phyloP scores from a whole-genome alignment of 2,113 vertebrate genomes.

The Emydocephalus ijimae region DNA sequence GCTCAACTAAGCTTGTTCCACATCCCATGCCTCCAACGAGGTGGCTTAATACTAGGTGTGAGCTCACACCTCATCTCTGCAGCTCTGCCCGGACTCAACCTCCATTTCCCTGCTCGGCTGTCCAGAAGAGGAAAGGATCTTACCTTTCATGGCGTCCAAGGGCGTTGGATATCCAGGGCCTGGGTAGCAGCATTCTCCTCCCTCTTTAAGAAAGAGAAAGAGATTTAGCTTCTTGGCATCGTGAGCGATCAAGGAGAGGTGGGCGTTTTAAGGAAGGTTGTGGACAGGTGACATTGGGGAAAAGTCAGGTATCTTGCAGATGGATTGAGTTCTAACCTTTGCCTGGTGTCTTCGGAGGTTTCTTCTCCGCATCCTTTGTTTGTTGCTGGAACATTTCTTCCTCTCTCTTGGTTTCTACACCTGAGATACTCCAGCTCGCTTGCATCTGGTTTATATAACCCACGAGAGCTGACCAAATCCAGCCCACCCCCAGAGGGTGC shows the following conservation, averaged over 20 bases:
- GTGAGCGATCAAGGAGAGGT: not conserved
- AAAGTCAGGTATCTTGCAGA: not conserved
- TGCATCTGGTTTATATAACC: not conserved
- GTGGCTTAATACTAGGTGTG: not conserved
- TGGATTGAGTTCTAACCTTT: not conserved
- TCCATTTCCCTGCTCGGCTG: not conserved
- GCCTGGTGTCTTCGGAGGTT: accelerated
- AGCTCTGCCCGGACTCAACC: not conserved
- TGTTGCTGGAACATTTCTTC: not conserved
- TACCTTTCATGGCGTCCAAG: constrained; percentile 20
- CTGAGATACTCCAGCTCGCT: not conserved
- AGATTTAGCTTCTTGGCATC: not conserved
- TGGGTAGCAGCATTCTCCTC: not conserved
- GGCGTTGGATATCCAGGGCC: not conserved
- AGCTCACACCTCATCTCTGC: not conserved
- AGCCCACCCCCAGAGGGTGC: too few species aligned
- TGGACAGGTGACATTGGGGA: not conserved
- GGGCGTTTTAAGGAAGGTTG: not conserved
- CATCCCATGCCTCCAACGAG: accelerated
- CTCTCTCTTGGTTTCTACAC: not conserved
- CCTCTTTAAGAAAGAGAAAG: not conserved
- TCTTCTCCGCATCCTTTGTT: too few species aligned
- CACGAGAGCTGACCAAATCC: not conserved
- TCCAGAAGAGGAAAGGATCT: not conserved
- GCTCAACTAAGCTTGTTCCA: not conserved